These are phyloP conservation scores for Phoebastria nigripes DNA, from an alignment of 2,797 vertebrate species.

Conservation along the genomic window DNA sequence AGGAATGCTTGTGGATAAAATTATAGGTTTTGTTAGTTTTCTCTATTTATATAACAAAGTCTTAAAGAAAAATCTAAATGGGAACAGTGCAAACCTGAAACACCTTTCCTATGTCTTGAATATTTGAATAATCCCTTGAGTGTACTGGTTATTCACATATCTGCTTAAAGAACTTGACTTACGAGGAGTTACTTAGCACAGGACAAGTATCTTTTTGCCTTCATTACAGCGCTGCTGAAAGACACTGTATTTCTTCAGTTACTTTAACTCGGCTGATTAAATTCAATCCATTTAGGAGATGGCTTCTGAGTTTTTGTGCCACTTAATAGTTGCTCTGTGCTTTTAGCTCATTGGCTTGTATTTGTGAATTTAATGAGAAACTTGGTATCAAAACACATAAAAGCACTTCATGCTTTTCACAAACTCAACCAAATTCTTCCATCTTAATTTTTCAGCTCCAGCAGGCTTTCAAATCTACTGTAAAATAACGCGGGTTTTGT, in stretches of 20 bases:
- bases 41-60: not conserved
- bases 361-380: not conserved
- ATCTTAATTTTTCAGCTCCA: not conserved
- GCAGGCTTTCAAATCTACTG: not conserved
- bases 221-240: not conserved
- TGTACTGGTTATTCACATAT: not conserved
- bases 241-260: not conserved
- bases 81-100: not conserved
- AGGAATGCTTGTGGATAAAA: not conserved
- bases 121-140: not conserved
- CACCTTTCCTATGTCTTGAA: not conserved
- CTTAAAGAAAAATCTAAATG: not conserved
- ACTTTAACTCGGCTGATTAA: not conserved
- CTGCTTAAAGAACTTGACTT: not conserved
- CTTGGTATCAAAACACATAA: not conserved
- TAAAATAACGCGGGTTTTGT: not conserved
- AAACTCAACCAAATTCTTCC: not conserved
- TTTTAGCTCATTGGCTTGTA: conserved; percentile 20
- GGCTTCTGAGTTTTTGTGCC: not conserved
- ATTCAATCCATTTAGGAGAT: not conserved
- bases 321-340: not conserved
- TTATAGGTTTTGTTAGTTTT: not conserved
- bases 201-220: not conserved
- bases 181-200: not conserved
- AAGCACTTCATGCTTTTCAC: conserved; percentile 11